Evolutionary conservation across 2,888 invertebrate genomes (phyloP), one percentile per base, ranked within the genome.

Genomic region (Oscheius onirici): DNA sequence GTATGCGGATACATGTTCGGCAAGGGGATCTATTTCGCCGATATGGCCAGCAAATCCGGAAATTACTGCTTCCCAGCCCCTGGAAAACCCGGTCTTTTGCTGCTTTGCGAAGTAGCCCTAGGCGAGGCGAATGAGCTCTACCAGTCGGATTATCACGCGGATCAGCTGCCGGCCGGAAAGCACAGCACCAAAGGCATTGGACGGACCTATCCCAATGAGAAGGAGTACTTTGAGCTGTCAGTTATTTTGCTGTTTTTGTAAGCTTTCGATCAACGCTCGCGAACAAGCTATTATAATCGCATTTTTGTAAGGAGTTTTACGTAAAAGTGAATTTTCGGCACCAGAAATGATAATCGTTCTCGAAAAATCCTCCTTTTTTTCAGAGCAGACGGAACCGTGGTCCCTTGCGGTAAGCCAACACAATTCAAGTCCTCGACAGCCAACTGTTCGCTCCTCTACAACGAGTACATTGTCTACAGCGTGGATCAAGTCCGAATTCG

Each of bases 1-100:
- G 46, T 54, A 20, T 58, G 57, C 15, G 71, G 90, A 17, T 90
- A 90, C 82, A 90, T 90, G 90, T 87, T 88, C 87, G 90, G 90
- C 10, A 90, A 90, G 82, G 90, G 90, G n/a, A 87, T 90, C 5
- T 90, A 90, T 77, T 90, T 90, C 84, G 90, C 90, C 34, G 90
- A 90, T 79, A 89, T 89, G 88, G 89, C 89, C 22, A 89, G 89
- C 78, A 90, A 90, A 77, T 89, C 90, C 82, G 89, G 89, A 61
- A 90, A 90, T 76, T 90, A 90, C 80, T 90, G 90, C 73, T 90
- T 88, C 80, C 85, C 90, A 2, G 85, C 86, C 22, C 78, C 77
- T 58, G 77, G 85, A 22, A 89, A 89, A 73, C 87, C 88, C 63
- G 84, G 85, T 28, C 89, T 89, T 5, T 73, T 90, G 3, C 73